Conservation (phyloP, 2,797 vertebrate species). For the Pelobates cultripes region DNA sequence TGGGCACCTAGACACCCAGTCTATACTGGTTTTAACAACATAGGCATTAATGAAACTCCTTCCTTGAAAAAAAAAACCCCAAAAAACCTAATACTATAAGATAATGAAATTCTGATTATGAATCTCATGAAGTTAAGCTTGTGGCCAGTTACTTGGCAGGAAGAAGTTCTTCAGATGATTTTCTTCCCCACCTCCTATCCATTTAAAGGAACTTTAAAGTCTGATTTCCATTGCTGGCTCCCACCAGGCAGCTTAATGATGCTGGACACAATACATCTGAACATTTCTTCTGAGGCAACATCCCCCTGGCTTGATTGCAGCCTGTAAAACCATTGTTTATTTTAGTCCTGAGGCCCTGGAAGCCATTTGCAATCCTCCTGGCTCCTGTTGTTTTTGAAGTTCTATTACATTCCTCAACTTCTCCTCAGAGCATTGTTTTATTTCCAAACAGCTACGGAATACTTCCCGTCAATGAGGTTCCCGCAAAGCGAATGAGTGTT, state of each 20-base stretch:
- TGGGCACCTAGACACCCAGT: too few relatives aligned
- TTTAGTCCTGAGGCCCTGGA: conserved; percentile 66
- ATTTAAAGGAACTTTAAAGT: conserved; percentile 64
- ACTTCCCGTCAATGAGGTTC: conserved; percentile 55
- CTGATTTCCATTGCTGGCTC: conserved; percentile 61
- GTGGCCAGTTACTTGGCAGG: conserved; percentile 54
- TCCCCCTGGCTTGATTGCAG: conserved; percentile 71
- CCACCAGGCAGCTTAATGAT: conserved; percentile 74
- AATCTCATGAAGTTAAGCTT: conserved; percentile 62
- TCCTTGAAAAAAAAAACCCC: too few relatives aligned
- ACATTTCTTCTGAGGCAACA: conserved; percentile 66
- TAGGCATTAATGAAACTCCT: too few relatives aligned
- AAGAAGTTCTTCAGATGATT: conserved; percentile 52
- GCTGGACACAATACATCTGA: conserved; percentile 72
- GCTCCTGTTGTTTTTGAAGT: conserved; percentile 76
- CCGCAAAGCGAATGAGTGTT: conserved; percentile 65
- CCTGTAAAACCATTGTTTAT: conserved; percentile 70
- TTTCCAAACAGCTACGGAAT: conserved; percentile 73
- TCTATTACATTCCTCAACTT: conserved; percentile 75
- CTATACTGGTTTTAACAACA: too few relatives aligned
- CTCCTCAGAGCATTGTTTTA: conserved; percentile 74
- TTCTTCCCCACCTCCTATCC: conserved; percentile 60
- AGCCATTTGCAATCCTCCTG: conserved; percentile 75
- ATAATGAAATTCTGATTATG: conserved; percentile 62
- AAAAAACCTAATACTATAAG: conserved; percentile 29